Percentiles rank a stretch among this genome's conserved stretches.
These are phyloP conservation scores for Lophotriccus pileatus DNA, from an alignment of 2,797 vertebrate genomes.

Conservation along the genomic window DNA sequence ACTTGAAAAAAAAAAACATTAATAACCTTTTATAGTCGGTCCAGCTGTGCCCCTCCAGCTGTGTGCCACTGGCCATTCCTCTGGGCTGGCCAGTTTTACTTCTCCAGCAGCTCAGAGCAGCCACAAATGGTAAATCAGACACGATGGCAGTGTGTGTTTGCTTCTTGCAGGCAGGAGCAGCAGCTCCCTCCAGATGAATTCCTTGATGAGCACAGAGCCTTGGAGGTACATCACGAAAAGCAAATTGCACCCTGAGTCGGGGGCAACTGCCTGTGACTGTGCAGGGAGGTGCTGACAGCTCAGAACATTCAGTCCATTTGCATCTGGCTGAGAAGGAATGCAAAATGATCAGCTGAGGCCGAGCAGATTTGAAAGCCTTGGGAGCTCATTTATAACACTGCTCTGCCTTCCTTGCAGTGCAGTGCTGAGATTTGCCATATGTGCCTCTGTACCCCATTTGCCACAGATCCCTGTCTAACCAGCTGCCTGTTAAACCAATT, in stretches of 20 bases:
- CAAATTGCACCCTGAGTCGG: slow-evolving; percentile 23
- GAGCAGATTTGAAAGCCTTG: not conserved
- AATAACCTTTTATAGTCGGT: not conserved
- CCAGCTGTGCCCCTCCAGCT: slow-evolving; percentile 18
- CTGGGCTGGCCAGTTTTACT: not conserved
- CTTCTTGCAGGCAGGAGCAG: slow-evolving; percentile 19
- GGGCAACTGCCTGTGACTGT: slow-evolving; percentile 24
- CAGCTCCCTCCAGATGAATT: slow-evolving; percentile 36
- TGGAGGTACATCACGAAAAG: slow-evolving; percentile 38
- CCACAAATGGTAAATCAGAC: slow-evolving; percentile 5
- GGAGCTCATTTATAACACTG: slow-evolving; percentile 9
- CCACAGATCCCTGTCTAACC: not conserved
- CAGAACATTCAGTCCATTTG: slow-evolving; percentile 27
- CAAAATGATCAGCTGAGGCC: not conserved
- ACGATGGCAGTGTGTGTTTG: not conserved
- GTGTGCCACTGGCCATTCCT: not conserved
- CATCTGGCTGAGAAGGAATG: slow-evolving; percentile 16
- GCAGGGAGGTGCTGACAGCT: slow-evolving; percentile 51
- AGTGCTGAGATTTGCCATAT: slow-evolving; percentile 5
- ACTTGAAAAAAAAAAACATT: not conserved
- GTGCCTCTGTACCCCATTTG: slow-evolving; percentile 17
- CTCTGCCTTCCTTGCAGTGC: not conserved
- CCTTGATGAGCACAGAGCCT: slow-evolving; percentile 27
- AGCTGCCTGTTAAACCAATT: slow-evolving; percentile 26
- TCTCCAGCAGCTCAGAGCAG: not conserved